Conservation (phyloP, 2,888 invertebrate genomes). For the Aleiodes alternator region DNA sequence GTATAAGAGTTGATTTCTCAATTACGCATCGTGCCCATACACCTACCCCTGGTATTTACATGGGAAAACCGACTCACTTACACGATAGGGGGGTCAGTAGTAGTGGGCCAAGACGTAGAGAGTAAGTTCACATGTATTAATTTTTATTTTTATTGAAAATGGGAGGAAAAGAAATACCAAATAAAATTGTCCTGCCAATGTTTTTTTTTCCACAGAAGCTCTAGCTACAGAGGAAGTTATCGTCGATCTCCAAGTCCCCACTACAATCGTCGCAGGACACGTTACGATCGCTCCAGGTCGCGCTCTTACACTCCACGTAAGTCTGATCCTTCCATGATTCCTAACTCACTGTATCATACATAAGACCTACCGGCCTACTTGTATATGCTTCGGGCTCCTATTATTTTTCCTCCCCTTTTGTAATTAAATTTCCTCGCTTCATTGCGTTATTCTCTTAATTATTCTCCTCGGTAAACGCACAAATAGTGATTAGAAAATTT, state of each 20-base stretch:
- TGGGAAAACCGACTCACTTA: constrained; percentile 91
- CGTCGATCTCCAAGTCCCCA: constrained; percentile 85
- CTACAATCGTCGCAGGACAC: constrained; percentile 80
- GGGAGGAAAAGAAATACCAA: background rate
- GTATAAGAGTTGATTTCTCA: constrained; percentile 96
- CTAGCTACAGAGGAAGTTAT: constrained; percentile 78
- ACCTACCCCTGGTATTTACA: constrained; percentile 97
- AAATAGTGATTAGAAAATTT: constrained; percentile 38
- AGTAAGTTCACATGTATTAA: constrained; percentile 75
- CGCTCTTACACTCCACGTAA: constrained; percentile 89
- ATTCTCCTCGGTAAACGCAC: too few species aligned
- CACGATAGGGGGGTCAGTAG: constrained; percentile 70
- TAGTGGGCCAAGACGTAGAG: constrained; percentile 76
- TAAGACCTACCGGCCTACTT: constrained; percentile 63
- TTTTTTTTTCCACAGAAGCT: constrained; percentile 72
- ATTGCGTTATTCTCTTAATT: too few species aligned
- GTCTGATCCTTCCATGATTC: constrained; percentile 74
- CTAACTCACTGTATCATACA: constrained; percentile 59
- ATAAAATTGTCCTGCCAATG: constrained; percentile 26
- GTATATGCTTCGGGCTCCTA: constrained; percentile 61
- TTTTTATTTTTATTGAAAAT: background rate
- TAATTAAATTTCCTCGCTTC: too few species aligned
- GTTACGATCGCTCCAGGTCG: constrained; percentile 86
- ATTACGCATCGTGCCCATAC: constrained; percentile 97
- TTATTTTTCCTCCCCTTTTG: too few species aligned